Conservation (phyloP, 2,797 vertebrate species). For the Hybognathus amarus region DNA sequence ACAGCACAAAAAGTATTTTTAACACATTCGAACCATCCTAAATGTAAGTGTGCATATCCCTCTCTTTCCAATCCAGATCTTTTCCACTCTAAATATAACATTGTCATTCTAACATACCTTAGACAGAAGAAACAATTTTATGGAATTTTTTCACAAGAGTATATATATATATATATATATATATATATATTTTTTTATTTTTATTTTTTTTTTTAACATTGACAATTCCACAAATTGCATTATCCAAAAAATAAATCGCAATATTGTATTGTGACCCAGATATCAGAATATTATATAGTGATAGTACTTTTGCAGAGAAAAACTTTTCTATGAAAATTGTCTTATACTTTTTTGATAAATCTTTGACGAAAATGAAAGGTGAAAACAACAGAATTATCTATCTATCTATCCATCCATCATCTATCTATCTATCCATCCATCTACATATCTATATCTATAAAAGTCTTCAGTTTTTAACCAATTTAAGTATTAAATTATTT, state of each 20-base stretch:
- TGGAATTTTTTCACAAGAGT: neutral
- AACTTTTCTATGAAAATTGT: neutral
- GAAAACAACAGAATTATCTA: neutral
- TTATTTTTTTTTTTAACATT: neutral
- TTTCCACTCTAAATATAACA: neutral
- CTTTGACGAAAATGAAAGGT: neutral
- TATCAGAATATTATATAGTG: neutral
- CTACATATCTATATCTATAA: no score
- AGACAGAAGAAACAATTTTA: neutral
- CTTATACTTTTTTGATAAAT: neutral
- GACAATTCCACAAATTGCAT: neutral
- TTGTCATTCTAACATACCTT: neutral
- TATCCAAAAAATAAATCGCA: neutral
- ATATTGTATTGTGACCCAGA: neutral
- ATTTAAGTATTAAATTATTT: no score
- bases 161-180: no score
- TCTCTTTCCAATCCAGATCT: neutral
- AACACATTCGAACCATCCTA: neutral
- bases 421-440: no score
- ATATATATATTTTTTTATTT: no score
- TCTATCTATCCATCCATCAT: no score
- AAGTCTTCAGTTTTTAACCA: neutral
- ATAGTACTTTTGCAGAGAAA: neutral
- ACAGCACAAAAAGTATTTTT: neutral
- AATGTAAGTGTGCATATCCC: neutral